These are phyloP conservation scores for Rhinopithecus roxellana DNA, from an alignment of 2,113 vertebrate genomes.

Conservation along the genomic window DNA sequence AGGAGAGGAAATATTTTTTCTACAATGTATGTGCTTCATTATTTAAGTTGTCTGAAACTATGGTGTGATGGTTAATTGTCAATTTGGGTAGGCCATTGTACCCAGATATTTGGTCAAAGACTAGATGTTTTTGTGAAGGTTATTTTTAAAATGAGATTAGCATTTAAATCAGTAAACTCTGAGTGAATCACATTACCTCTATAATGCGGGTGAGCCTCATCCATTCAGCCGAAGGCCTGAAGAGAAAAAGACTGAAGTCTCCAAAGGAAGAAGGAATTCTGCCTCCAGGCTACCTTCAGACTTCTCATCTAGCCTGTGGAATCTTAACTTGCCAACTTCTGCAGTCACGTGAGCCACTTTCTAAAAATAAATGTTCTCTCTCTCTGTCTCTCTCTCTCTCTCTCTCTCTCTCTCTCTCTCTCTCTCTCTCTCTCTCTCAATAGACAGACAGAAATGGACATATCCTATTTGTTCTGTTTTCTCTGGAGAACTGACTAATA, in stretches of 20 bases:
- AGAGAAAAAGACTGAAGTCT: neutral
- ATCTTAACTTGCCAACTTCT: neutral
- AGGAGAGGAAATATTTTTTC: neutral
- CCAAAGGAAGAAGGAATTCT: neutral
- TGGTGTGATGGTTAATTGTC: neutral
- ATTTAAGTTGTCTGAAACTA: neutral
- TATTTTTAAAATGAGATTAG: neutral
- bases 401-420: neutral
- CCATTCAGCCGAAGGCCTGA: neutral
- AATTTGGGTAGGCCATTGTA: neutral
- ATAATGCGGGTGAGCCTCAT: neutral
- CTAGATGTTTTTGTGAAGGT: neutral
- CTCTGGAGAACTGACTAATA: neutral
- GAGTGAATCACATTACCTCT: neutral
- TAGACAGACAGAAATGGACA: neutral
- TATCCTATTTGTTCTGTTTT: neutral
- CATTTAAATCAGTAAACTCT: neutral
- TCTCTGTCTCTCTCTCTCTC: neutral
- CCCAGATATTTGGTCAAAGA: neutral
- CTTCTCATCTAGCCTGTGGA: neutral
- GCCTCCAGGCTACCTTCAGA: neutral
- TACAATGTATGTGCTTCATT: neutral
- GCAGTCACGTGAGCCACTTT: accelerated
- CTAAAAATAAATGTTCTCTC: neutral
- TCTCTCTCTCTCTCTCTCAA: neutral